Base-by-base conservation (phyloP, 2,113 vertebrate species). In the Bos taurus region DNA sequence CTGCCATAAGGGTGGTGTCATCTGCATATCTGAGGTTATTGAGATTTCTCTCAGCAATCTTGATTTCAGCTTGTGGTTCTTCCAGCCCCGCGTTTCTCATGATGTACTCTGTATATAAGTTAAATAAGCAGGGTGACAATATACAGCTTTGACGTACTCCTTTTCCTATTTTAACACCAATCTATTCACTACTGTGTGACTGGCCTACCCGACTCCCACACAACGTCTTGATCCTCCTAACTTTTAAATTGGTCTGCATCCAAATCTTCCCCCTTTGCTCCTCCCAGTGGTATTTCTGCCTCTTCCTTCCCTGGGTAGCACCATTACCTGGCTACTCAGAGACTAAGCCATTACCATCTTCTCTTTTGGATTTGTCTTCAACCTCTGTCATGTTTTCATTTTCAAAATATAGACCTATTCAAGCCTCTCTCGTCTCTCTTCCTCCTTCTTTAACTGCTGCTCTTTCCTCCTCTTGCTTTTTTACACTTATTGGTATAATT, bases 161-260 rank as follows among this genome's bases (percentile, higher is more conserved):
- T 60, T 60, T 60, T 60, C 5, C 59, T 60, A 14, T 60, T 30
- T 60, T 62, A 50, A 46, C 8, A 28, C 2, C 6, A 19, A 21
- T 83, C 25, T 83, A 16, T 86, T 91, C 5, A 64, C 62, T 64
- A 50, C 87, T 86, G 9, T 52, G 16, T 94, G 50, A 46, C 0
- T 30, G n/a, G 30, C 13, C 7, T 7, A 52, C 3, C 11, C 12
- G 0, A 4, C 16, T 2, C 21, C n/a, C 7, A 25, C 30, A 6
- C 2, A 6, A 21, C 14, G 13, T 6, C 36, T 94, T 15, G 0
- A 62, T 62, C 30, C 8, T 82, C 54, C 78, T 16, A 64, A 80
- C 16, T 21, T 88, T 60, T 48, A 25, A 56, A 13, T 9, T 33
- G 16, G 40, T 82, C 48, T 90, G 85, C 11, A 7, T 30, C 46